A percentile compares a stretch with the other conserved stretches of the same genome.
Conservation (phyloP, 2,113 vertebrate species). For the Polyodon spathula region DNA sequence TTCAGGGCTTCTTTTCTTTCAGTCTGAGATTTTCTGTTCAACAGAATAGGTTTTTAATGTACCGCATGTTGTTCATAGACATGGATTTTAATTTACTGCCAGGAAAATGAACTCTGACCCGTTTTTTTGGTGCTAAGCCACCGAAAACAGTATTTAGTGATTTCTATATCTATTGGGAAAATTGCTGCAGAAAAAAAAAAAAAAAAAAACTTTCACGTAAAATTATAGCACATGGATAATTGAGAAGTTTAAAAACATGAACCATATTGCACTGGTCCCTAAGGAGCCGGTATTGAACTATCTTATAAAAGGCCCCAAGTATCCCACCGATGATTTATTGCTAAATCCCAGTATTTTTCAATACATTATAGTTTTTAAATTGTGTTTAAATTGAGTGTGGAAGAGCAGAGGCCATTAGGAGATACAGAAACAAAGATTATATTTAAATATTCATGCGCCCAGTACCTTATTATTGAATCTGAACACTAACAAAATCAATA, state of each 20-base stretch:
- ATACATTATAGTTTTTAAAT: conserved; percentile 99
- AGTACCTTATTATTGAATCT: conserved; percentile 99
- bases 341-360: conserved; percentile 99
- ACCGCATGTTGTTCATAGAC: conserved; percentile 18
- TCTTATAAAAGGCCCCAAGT: conserved; percentile 94
- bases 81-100: conserved; percentile 69
- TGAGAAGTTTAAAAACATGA: conserved; percentile 96
- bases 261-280: conserved; percentile 92
- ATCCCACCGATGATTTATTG: conserved; percentile 98
- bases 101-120: conserved; percentile 75
- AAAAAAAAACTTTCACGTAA: conserved; percentile 82
- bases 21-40: conserved; percentile 22
- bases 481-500: conserved; percentile 99
- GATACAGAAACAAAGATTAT: conserved; percentile 99
- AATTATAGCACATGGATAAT: conserved; percentile 95
- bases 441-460: conserved; percentile 99
- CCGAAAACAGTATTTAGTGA: conserved; percentile 72
- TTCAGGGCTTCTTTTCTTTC: background rate
- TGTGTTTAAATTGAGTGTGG: conserved; percentile 99
- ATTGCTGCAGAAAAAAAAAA: conserved; percentile 40
- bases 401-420: conserved; percentile 99
- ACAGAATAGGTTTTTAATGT: conserved; percentile 10
- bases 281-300: conserved; percentile 87
- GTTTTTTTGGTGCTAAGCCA: conserved; percentile 61
- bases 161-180: conserved; percentile 64